phyloP scores from a whole-genome alignment of 2,888 invertebrate genomes.

The Heterodera filipjevi region DNA sequence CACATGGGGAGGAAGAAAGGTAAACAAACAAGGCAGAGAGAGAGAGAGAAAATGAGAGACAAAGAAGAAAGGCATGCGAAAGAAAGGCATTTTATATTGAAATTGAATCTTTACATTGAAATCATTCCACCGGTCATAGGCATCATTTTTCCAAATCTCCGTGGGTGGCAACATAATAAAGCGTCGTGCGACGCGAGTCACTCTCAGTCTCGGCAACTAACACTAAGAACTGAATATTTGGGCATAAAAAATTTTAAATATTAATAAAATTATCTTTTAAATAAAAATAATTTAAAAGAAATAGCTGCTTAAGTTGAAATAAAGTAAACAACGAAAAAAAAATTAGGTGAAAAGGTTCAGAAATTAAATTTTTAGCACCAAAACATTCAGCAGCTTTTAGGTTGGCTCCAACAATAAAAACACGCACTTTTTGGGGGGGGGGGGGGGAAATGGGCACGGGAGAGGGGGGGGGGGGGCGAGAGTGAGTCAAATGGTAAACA shows the following conservation, averaged over 20 bases:
- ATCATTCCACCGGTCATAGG: slow-evolving; percentile 12
- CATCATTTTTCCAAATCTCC: slow-evolving; percentile 4
- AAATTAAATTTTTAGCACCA: too few species aligned
- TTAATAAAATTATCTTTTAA: too few species aligned
- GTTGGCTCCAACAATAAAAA: too few species aligned
- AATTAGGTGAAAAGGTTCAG: too few species aligned
- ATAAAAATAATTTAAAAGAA: too few species aligned
- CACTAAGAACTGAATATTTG: too few species aligned
- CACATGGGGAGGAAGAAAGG: background rate
- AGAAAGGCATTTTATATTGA: background rate
- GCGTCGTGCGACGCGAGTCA: too few species aligned
- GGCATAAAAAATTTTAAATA: too few species aligned
- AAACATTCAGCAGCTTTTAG: too few species aligned
- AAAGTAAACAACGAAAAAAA: too few species aligned
- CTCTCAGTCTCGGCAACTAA: too few species aligned
- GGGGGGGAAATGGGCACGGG: background rate
- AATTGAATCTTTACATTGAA: background rate
- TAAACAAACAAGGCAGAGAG: background rate
- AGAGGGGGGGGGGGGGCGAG: background rate
- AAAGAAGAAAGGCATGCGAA: background rate
- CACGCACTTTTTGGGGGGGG: background rate
- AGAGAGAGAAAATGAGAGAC: background rate
- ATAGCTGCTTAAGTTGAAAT: too few species aligned
- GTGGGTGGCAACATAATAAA: slow-evolving; percentile 3
- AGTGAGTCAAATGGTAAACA: background rate